phyloP scores from a whole-genome alignment of 2,113 vertebrate species.

The Quiscalus mexicanus region DNA sequence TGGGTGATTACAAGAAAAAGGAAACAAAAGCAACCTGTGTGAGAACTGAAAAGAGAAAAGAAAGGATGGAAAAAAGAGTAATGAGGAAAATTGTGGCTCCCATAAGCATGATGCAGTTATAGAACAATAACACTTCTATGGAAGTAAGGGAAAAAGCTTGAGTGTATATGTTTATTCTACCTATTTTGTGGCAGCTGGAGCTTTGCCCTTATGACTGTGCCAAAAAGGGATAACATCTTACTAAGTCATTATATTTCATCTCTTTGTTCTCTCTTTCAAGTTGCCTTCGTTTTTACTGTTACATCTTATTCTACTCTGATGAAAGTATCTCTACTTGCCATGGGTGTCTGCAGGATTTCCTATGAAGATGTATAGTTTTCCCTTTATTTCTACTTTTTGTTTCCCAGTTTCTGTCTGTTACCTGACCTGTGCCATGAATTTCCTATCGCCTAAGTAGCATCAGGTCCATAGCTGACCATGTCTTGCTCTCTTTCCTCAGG shows the following conservation, averaged over 20 bases:
- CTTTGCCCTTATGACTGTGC: neutral
- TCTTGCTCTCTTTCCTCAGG: neutral
- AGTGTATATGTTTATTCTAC: neutral
- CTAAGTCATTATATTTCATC: neutral
- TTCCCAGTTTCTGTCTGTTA: neutral
- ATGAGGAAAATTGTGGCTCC: neutral
- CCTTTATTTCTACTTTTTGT: neutral
- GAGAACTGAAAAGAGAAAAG: neutral
- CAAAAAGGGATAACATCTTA: neutral
- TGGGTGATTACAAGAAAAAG: neutral
- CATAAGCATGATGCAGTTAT: neutral
- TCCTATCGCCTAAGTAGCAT: neutral
- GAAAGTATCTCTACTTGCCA: neutral
- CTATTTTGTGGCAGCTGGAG: neutral
- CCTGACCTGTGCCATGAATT: neutral
- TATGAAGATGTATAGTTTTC: neutral
- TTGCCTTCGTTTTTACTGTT: neutral
- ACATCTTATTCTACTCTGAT: neutral
- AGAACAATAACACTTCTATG: neutral
- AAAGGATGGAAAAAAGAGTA: neutral
- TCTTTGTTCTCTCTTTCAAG: neutral
- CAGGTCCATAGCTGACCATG: neutral
- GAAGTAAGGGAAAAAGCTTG: neutral
- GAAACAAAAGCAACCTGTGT: neutral
- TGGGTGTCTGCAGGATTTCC: neutral